Conservation (phyloP, 2,113 vertebrate genomes). For the Crotalus viridis region DNA sequence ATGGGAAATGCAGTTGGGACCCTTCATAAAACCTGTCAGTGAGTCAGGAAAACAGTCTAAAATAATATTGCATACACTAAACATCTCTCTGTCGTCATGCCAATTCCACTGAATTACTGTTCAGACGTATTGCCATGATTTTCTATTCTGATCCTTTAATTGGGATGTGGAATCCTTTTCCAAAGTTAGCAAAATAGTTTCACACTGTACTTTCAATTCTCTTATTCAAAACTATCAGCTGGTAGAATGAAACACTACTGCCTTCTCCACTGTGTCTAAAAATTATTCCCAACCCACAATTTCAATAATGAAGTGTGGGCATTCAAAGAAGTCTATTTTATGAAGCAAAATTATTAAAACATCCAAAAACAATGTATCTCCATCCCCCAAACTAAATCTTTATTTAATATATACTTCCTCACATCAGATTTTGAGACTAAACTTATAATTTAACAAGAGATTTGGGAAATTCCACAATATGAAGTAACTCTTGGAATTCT, state of each 20-base stretch:
- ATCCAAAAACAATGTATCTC: not conserved
- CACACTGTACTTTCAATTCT: conserved; percentile 2
- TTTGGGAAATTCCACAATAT: not conserved
- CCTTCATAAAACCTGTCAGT: not conserved
- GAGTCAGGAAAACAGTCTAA: not conserved
- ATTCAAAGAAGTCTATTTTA: not conserved
- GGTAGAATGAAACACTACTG: not conserved
- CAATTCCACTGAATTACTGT: not conserved
- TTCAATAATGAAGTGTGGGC: not conserved
- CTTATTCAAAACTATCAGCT: conserved; percentile 2
- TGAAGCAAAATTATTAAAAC: not conserved
- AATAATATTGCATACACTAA: not conserved
- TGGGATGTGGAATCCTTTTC: conserved; percentile 32
- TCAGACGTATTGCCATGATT: not conserved
- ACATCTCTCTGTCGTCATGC: not conserved
- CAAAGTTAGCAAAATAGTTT: conserved; percentile 30
- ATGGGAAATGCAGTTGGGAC: not conserved
- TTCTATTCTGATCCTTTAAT: conserved; percentile 37
- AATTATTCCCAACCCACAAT: not conserved
- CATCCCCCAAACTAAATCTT: not conserved
- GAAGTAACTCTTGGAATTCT: not conserved
- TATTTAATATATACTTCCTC: not conserved
- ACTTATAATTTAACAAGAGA: not conserved
- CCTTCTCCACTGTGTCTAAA: not conserved
- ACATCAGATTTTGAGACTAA: not conserved